A percentile compares a stretch with the other conserved stretches of the same genome.
phyloP scores from a whole-genome alignment of 2,113 vertebrate species.

The Porphyrio hochstetteri region DNA sequence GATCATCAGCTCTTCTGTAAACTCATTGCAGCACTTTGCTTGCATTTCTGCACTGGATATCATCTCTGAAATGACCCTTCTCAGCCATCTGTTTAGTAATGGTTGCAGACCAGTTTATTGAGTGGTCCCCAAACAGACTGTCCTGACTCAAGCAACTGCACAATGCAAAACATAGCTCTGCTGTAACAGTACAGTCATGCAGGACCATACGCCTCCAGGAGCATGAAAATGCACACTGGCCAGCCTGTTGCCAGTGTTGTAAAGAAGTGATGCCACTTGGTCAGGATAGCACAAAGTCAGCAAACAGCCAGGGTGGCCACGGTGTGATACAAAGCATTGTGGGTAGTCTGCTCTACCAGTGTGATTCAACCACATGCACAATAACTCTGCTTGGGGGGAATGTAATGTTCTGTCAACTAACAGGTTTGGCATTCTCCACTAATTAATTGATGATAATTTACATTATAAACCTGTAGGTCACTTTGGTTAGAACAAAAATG shows the following conservation, averaged over 20 bases:
- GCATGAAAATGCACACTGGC: background rate
- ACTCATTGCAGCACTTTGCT: background rate
- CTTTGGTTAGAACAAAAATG: background rate
- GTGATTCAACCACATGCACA: background rate
- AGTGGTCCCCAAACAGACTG: background rate
- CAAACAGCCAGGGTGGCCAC: background rate
- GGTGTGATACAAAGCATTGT: background rate
- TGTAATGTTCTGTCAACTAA: background rate
- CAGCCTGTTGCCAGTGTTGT: background rate
- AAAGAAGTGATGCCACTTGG: background rate
- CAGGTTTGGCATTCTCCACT: background rate
- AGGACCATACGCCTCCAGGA: background rate
- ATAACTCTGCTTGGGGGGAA: rapidly evolving
- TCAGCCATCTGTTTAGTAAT: background rate
- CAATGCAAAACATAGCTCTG: background rate
- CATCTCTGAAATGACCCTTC: background rate
- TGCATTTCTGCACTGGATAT: background rate
- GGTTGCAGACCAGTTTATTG: background rate
- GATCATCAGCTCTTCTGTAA: background rate
- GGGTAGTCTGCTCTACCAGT: background rate
- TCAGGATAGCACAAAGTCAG: background rate
- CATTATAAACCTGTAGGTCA: background rate
- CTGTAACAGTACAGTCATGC: background rate
- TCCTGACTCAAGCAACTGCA: background rate
- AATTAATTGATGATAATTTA: background rate